Conservation (phyloP, 1,140 invertebrate genomes). For the Lepidurus apus region DNA sequence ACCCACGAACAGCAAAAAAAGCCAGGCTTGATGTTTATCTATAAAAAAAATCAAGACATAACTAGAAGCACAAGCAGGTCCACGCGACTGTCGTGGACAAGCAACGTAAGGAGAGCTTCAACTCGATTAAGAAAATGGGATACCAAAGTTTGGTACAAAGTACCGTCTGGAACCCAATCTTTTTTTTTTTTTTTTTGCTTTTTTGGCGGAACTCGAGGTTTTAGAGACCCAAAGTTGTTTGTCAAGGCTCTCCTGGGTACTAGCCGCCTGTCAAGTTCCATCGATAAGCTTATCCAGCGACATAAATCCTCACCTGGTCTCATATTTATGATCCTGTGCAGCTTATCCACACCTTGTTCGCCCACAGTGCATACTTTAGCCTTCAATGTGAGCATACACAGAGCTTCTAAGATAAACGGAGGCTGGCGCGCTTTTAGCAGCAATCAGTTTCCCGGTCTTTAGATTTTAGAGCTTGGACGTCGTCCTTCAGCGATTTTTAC, state of each 20-base stretch:
- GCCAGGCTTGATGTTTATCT: not conserved
- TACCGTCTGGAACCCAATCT: not conserved
- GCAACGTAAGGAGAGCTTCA: not conserved
- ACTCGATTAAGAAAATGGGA: slow-evolving; percentile 3
- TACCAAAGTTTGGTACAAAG: not conserved
- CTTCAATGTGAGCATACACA: not conserved
- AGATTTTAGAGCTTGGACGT: not conserved
- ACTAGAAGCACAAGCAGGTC: not conserved
- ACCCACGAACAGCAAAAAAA: not conserved
- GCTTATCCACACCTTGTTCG: slow-evolving; percentile 18
- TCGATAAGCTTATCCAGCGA: slow-evolving; percentile 18
- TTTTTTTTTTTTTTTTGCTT: not conserved
- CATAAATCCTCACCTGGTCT: slow-evolving; percentile 18
- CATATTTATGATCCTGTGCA: slow-evolving; percentile 3
- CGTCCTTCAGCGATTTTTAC: not conserved
- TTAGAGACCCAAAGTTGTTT: not conserved
- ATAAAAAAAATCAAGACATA: not conserved
- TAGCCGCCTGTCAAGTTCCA: slow-evolving; percentile 17
- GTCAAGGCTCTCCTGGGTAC: slow-evolving; percentile 5
- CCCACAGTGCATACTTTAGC: not conserved
- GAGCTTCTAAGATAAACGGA: slow-evolving; percentile 16
- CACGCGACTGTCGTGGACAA: too few species aligned
- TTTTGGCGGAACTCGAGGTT: not conserved
- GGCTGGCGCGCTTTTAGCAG: not conserved
- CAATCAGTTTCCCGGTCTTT: not conserved